Percentiles rank a stretch among this genome's conserved stretches.
These are phyloP conservation scores for Drosophila leonis DNA, from an alignment of 2,888 invertebrate species.

Conservation along the genomic window DNA sequence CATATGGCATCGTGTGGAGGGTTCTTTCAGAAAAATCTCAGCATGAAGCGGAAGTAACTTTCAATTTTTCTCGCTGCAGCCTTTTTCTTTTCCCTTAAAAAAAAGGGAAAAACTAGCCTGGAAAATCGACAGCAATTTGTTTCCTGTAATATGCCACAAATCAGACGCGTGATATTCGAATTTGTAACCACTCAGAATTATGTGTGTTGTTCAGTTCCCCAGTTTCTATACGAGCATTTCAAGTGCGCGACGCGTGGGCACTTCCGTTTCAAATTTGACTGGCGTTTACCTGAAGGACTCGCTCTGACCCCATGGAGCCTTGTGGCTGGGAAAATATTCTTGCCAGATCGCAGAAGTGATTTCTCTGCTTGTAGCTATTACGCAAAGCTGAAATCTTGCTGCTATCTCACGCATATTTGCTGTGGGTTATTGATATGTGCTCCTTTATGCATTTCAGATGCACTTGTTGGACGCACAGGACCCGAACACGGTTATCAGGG, in stretches of 20 bases:
- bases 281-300: conserved; percentile 41
- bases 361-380: conserved; percentile 36
- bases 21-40: conserved; percentile 27
- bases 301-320: conserved; percentile 32
- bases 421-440: conserved; percentile 42
- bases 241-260: conserved; percentile 62
- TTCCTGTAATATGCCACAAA: conserved; percentile 38
- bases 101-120: conserved; percentile 28
- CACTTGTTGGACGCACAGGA: conserved; percentile 70
- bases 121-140: conserved; percentile 48
- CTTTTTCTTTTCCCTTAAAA: conserved; percentile 28
- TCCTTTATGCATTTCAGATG: conserved; percentile 40
- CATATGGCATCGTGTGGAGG: conserved; percentile 34
- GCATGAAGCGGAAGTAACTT: conserved; percentile 58
- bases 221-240: conserved; percentile 13
- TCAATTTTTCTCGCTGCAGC: conserved; percentile 42
- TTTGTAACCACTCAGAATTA: conserved; percentile 52
- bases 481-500: conserved; percentile 37
- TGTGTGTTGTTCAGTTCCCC: conserved; percentile 36
- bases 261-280: conserved; percentile 57
- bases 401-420: conserved; percentile 71
- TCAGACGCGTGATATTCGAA: conserved; percentile 48
- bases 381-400: conserved; percentile 61
- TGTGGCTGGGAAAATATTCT: conserved; percentile 25
- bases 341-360: conserved; percentile 27